phyloP scores from a whole-genome alignment of 2,113 vertebrate genomes.

The Acrocephalus arundinaceus region DNA sequence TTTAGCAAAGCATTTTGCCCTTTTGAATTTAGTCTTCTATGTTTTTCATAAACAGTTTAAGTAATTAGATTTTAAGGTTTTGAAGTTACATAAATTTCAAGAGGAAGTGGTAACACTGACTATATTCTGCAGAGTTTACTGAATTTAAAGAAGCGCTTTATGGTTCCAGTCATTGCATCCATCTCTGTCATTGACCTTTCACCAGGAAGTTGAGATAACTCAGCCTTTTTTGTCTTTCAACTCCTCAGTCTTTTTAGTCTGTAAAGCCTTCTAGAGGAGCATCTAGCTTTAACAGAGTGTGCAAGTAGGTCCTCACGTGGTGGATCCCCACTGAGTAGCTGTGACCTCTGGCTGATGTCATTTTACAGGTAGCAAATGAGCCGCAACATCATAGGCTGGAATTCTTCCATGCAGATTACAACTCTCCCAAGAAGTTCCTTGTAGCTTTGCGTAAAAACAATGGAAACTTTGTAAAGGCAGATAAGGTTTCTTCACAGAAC shows the following conservation, averaged over 20 bases:
- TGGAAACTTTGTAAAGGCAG: not conserved
- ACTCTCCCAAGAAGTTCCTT: not conserved
- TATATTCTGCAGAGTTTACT: not conserved
- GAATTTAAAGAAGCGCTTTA: not conserved
- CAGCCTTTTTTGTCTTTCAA: not conserved
- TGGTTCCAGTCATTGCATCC: not conserved
- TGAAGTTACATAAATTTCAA: not conserved
- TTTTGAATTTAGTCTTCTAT: not conserved
- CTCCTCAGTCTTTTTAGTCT: not conserved
- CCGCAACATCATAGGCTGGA: not conserved
- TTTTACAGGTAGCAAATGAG: not conserved
- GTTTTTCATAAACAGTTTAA: not conserved
- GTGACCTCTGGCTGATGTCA: not conserved
- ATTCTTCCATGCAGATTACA: not conserved
- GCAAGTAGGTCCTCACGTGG: not conserved
- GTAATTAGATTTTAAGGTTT: not conserved
- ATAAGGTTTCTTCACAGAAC: not conserved
- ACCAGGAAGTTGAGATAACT: not conserved
- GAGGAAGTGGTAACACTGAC: not conserved
- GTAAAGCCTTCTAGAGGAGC: not conserved
- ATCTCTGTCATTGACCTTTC: not conserved
- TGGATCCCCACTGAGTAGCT: not conserved
- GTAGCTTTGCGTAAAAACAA: not conserved
- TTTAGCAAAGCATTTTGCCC: not conserved
- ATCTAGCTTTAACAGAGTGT: not conserved